Evolutionary conservation across 2,113 vertebrate genomes (phyloP), one percentile per base, ranked within the genome.

Genomic region (Cyanistes caeruleus): DNA sequence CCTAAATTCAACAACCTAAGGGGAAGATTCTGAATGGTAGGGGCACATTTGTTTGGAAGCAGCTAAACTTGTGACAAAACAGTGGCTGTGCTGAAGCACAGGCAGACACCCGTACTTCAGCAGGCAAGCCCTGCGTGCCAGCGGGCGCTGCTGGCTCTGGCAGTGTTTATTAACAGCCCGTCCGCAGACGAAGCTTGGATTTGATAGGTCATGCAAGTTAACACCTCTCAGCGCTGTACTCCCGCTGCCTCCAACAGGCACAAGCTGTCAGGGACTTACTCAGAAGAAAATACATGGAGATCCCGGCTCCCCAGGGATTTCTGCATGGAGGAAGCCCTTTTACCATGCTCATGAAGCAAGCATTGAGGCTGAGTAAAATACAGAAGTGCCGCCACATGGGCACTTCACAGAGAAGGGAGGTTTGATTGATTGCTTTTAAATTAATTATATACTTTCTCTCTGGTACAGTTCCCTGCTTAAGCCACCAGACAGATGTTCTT

Each of bases 31-130:
- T 18, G 69, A 89, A 41, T 4, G 25, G 30, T 9, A 49, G 0
- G 7, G 55, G n/a, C 67, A 27, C 13, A 3, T 52, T 74, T 43
- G 15, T 62, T 74, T 2, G 28, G 74, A 55, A 67, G 62, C 18
- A 48, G 44, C 30, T 48, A 8, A 79, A 65, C 25, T 27, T 14
- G 4, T 35, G 5, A 2, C 28, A 25, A 2, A 28, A 6, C 1
- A 0, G 24, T 18, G 62, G 17, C 75, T 52, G 17, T 0, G 13
- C 59, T 41, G 4, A n/a, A 10, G 11, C 33, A 4, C 0, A 0
- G 46, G 87, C 63, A 0, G 1, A 60, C 8, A 18, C 25, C n/a
- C 2, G 0, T 5, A 1, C 0, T n/a, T n/a, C n/a, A n/a, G 11
- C 10, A 18, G 37, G 28, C 59, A 4, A 68, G 55, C 37, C 33